Conservation (phyloP, 2,888 invertebrate species). For the Drosophila paranaensis region DNA sequence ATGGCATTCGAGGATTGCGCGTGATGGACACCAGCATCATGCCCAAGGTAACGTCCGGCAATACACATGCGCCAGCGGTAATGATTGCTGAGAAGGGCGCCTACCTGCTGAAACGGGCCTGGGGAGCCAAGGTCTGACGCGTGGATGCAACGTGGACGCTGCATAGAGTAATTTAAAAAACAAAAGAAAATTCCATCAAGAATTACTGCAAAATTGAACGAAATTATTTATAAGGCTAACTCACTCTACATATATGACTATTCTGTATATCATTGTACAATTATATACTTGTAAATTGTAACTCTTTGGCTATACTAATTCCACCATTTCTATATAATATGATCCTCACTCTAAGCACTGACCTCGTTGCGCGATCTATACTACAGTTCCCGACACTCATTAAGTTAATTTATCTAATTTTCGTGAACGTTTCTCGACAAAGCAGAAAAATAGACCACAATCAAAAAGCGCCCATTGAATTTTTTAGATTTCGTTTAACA, state of each 20-base stretch:
- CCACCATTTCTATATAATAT: slow-evolving; percentile 31
- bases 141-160: slow-evolving; percentile 83
- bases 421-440: slow-evolving; percentile 36
- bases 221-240: slow-evolving; percentile 64
- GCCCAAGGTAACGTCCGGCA: slow-evolving; percentile 91
- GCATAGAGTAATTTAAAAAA: slow-evolving; percentile 83
- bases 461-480: slow-evolving; percentile 39
- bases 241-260: slow-evolving; percentile 28
- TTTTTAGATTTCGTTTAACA: slow-evolving; percentile 54
- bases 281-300: slow-evolving; percentile 17
- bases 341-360: slow-evolving; percentile 68
- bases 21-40: slow-evolving; percentile 93
- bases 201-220: slow-evolving; percentile 52
- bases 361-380: slow-evolving; percentile 71
- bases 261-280: slow-evolving; percentile 23
- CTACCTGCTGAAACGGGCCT: slow-evolving; percentile 83
- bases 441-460: background rate
- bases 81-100: slow-evolving; percentile 92
- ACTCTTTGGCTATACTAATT: slow-evolving; percentile 35
- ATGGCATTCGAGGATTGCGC: slow-evolving; percentile 89
- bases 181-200: slow-evolving; percentile 38
- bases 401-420: slow-evolving; percentile 64
- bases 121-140: slow-evolving; percentile 84
- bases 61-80: slow-evolving; percentile 91
- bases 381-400: slow-evolving; percentile 32